Conservation (phyloP, 1,140 invertebrate species). For the Leptinotarsa texana region DNA sequence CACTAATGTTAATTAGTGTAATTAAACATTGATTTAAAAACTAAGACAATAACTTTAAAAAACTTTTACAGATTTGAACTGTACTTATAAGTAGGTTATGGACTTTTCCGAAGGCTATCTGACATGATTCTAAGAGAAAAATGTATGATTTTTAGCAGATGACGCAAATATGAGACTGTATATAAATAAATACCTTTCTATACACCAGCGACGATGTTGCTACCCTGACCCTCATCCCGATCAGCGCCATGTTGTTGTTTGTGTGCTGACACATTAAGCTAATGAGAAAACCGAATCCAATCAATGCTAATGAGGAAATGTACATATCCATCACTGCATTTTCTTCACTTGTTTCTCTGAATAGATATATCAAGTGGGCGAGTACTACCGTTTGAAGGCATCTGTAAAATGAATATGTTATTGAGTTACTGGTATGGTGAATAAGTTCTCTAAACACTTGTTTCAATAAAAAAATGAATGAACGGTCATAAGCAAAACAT, state of each 20-base stretch:
- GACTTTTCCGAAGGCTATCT: no score
- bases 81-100: no score
- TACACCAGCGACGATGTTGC: conserved; percentile 66
- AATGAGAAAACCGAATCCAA: conserved; percentile 53
- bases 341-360: conserved; percentile 34
- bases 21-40: no score
- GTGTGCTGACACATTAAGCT: conserved; percentile 52
- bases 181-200: conserved; percentile 62
- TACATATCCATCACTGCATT: conserved; percentile 57
- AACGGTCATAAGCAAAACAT: no score
- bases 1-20: no score
- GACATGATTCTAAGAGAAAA: no score
- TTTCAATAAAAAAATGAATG: no score
- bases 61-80: no score
- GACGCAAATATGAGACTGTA: neutral
- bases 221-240: conserved; percentile 65
- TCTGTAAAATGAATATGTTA: conserved; percentile 41
- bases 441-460: no score
- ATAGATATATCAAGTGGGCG: conserved; percentile 52
- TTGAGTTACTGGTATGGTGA: no score
- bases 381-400: conserved; percentile 58
- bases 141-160: no score
- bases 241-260: conserved; percentile 55
- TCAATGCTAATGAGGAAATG: conserved; percentile 50
- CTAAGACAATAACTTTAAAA: no score